Conservation (phyloP, 37 sponge, comb jelly and placozoan species). For the Oscarella lobularis region DNA sequence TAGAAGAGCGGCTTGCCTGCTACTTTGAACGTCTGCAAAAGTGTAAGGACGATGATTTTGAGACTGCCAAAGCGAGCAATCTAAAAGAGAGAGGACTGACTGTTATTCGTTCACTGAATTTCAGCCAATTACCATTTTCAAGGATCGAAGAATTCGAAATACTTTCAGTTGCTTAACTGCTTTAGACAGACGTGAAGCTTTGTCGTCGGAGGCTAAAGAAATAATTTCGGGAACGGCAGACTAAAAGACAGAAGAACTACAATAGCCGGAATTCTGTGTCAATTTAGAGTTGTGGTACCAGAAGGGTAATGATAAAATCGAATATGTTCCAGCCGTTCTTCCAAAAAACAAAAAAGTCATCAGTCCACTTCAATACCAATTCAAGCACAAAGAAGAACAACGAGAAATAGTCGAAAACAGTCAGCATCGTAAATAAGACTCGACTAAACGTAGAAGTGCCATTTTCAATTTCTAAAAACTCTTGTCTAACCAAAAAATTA, state of each 20-base stretch:
- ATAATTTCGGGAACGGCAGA: slow-evolving; percentile 31
- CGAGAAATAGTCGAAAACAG: slow-evolving; percentile 58
- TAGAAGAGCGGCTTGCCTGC: neutral
- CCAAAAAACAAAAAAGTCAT: slow-evolving; percentile 69
- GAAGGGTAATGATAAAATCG: slow-evolving; percentile 62
- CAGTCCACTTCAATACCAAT: slow-evolving; percentile 74
- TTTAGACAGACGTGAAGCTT: neutral
- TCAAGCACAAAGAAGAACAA: slow-evolving; percentile 54
- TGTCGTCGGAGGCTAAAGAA: neutral
- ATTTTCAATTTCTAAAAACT: slow-evolving; percentile 31
- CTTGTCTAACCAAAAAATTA: neutral
- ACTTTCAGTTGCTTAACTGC: slow-evolving; percentile 41
- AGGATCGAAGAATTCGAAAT: slow-evolving; percentile 64
- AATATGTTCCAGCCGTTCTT: slow-evolving; percentile 73
- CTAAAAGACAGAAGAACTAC: slow-evolving; percentile 9
- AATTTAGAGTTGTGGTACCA: slow-evolving; percentile 30
- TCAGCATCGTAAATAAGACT: slow-evolving; percentile 24
- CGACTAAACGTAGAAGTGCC: slow-evolving; percentile 12
- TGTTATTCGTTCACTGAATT: neutral
- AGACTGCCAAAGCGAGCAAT: slow-evolving; percentile 51
- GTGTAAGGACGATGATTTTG: slow-evolving; percentile 75
- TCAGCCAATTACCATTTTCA: slow-evolving; percentile 50
- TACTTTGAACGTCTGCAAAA: slow-evolving; percentile 67
- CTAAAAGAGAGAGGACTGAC: slow-evolving; percentile 13
- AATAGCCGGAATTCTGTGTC: neutral